phyloP scores from a whole-genome alignment of 2,113 vertebrate genomes.

The Rynchops niger region DNA sequence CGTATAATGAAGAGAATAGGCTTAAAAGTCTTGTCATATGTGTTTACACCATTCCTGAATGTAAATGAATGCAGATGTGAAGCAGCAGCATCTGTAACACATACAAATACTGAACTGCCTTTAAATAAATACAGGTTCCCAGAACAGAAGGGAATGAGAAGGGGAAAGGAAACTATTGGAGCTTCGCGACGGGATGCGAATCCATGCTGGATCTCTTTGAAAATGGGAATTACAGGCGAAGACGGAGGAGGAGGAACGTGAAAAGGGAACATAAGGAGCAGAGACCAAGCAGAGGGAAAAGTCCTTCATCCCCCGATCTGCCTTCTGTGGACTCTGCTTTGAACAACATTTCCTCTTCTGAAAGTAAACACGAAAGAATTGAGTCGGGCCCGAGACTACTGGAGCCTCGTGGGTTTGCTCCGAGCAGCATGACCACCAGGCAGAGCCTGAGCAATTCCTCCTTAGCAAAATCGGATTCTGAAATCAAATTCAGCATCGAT shows the following conservation, averaged over 20 bases:
- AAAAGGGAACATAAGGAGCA: conserved; percentile 81
- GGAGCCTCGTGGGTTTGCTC: conserved; percentile 74
- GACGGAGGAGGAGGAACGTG: conserved; percentile 85
- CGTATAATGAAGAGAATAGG: conserved; percentile 12
- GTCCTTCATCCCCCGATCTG: not conserved
- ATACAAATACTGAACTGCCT: conserved; percentile 36
- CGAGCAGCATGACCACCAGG: conserved; percentile 62
- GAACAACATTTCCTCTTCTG: conserved; percentile 30
- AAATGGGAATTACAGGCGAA: conserved; percentile 92
- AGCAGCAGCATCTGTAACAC: conserved; percentile 29
- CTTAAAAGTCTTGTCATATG: conserved; percentile 39
- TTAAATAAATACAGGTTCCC: conserved; percentile 83
- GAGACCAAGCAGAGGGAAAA: not conserved
- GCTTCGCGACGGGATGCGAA: conserved; percentile 93
- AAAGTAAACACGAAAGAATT: conserved; percentile 36
- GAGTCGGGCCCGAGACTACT: conserved; percentile 1
- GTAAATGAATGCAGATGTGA: conserved; percentile 50
- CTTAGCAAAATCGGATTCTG: conserved; percentile 80
- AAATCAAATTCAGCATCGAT: conserved; percentile 98
- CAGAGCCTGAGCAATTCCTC: conserved; percentile 65
- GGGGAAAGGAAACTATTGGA: conserved; percentile 97
- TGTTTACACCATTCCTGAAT: conserved; percentile 59
- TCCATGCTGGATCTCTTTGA: conserved; percentile 98
- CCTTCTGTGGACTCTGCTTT: not conserved
- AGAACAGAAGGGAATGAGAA: conserved; percentile 93